phyloP scores from a whole-genome alignment of 2,888 invertebrate species.

The Camptogramma bilineatum region DNA sequence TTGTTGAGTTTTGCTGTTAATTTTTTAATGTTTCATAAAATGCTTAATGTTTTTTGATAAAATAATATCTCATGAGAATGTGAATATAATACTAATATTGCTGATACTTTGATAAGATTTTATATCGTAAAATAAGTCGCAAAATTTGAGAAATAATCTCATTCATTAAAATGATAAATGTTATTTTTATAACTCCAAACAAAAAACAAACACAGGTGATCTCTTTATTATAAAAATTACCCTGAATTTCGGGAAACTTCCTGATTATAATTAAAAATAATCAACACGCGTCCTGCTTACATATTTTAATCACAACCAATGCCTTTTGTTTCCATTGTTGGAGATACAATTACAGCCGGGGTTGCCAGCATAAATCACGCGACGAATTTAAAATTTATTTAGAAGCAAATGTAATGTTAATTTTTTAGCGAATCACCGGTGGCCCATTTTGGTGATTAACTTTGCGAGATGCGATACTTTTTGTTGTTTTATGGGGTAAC shows the following conservation, averaged over 20 bases:
- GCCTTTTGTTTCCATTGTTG: conserved; percentile 66
- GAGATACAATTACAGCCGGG: conserved; percentile 69
- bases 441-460: conserved; percentile 67
- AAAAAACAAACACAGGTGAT: conserved; percentile 2
- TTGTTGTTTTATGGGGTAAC: conserved; percentile 27
- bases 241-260: conserved; percentile 14
- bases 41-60: not conserved
- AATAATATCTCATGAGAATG: not conserved
- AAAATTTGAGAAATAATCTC: not conserved
- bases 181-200: not conserved
- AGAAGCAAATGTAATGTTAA: conserved; percentile 70
- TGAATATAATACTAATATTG: not conserved
- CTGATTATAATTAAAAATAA: conserved; percentile 33
- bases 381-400: conserved; percentile 77
- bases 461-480: conserved; percentile 42
- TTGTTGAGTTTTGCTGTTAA: conserved; percentile 28
- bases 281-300: conserved; percentile 36
- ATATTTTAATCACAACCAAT: conserved; percentile 57
- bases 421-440: conserved; percentile 72
- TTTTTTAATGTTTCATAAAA: conserved; percentile 20
- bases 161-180: not conserved
- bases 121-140: no score
- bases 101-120: no score
- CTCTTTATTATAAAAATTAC: conserved; percentile 3
- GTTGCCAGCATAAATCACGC: conserved; percentile 67